These are phyloP conservation scores for Sminthurides bifidus DNA, from an alignment of 1,140 invertebrate genomes.

Conservation along the genomic window DNA sequence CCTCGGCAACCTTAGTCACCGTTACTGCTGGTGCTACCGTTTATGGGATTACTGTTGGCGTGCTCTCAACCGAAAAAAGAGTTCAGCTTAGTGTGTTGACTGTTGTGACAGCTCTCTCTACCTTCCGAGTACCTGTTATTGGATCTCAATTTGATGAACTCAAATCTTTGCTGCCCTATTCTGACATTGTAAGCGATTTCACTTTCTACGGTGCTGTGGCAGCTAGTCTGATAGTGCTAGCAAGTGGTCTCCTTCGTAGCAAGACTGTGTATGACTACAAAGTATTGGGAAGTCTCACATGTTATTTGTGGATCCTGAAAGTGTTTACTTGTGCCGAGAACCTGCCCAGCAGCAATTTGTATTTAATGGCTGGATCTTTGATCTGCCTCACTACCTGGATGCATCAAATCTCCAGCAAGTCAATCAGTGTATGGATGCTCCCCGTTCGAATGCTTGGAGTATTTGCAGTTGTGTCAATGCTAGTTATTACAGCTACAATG, in stretches of 20 bases:
- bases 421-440: no score
- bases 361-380: background rate
- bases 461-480: no score
- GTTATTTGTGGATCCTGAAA: background rate
- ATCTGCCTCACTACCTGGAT: no score
- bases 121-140: background rate
- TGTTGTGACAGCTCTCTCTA: background rate
- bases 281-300: background rate
- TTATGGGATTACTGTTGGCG: background rate
- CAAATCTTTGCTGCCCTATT: background rate
- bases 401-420: no score
- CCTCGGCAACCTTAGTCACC: background rate
- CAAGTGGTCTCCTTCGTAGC: background rate
- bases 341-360: no score
- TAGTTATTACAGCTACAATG: no score
- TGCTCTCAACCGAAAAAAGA: no score
- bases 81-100: background rate
- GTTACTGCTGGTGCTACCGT: background rate
- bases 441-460: no score
- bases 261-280: background rate
- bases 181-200: background rate
- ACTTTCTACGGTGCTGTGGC: background rate
- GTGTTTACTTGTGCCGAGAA: background rate
- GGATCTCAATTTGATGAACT: background rate
- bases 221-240: no score